Conservation (phyloP, 2,113 vertebrate species). For the Corydoras sp. region DNA sequence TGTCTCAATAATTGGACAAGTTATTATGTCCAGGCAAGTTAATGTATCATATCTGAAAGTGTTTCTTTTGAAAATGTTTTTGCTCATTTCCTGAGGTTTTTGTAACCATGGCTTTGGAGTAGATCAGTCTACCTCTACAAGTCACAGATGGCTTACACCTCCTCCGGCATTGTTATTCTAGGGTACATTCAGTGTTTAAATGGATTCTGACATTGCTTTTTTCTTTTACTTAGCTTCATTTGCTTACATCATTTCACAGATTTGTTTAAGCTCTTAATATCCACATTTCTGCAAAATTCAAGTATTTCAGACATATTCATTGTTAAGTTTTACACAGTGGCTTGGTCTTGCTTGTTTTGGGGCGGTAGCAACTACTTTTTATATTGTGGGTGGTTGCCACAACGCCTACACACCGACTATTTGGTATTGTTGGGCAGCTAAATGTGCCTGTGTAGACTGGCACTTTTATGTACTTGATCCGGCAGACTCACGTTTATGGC, state of each 20-base stretch:
- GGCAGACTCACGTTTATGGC: background rate
- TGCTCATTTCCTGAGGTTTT: background rate
- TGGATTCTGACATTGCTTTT: no score
- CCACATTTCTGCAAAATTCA: no score
- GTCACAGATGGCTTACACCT: no score
- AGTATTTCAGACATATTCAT: no score
- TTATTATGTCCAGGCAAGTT: constrained; percentile 17
- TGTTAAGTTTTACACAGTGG: no score
- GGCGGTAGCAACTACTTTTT: background rate
- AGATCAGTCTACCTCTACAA: background rate
- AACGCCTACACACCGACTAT: background rate
- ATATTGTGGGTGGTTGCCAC: background rate
- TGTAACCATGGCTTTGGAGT: background rate
- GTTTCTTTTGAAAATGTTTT: background rate
- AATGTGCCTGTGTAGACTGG: background rate
- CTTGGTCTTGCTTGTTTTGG: no score
- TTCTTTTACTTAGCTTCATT: no score
- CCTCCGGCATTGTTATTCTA: no score
- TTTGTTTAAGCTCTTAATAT: no score
- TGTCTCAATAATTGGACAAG: constrained; percentile 18
- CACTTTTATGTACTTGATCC: no score
- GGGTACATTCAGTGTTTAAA: no score
- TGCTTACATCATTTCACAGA: no score
- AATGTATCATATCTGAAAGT: constrained; percentile 4
- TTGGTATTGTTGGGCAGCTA: background rate